Evolutionary conservation across 2,888 invertebrate species (phyloP).

Genomic region (Scelioninae gen. 2): DNA sequence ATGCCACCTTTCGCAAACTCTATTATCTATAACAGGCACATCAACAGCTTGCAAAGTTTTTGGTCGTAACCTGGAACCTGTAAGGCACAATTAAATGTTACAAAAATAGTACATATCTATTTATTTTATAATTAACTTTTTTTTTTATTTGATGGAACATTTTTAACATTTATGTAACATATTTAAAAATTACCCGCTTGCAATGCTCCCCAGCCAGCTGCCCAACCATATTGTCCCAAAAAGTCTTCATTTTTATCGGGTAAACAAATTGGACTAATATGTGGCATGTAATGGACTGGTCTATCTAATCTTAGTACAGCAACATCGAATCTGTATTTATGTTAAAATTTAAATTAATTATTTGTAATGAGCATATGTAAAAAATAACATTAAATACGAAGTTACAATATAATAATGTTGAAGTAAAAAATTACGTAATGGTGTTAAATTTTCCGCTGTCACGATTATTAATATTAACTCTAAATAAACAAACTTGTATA

Average conservation of each 20-base stretch:
- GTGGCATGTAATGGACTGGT: slow-evolving; percentile 92
- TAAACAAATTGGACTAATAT: slow-evolving; percentile 93
- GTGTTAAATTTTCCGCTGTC: too few species aligned
- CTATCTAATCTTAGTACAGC: slow-evolving; percentile 91
- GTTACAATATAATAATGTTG: too few species aligned
- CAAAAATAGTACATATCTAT: too few species aligned
- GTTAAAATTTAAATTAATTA: too few species aligned
- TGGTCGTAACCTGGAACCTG: slow-evolving; percentile 90
- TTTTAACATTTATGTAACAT: slow-evolving; percentile 16
- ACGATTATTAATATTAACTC: too few species aligned
- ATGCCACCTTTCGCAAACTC: slow-evolving; percentile 84
- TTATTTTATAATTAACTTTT: too few species aligned
- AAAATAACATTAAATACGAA: too few species aligned
- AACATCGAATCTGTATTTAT: slow-evolving; percentile 85
- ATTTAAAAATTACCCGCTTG: slow-evolving; percentile 76
- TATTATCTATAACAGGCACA: slow-evolving; percentile 94
- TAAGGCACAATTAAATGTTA: slow-evolving; percentile 64
- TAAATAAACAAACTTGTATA: too few species aligned
- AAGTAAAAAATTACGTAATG: too few species aligned
- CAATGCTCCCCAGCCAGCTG: slow-evolving; percentile 95
- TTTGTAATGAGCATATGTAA: too few species aligned
- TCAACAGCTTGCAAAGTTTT: slow-evolving; percentile 94
- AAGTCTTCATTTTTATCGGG: slow-evolving; percentile 93
- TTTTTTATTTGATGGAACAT: slow-evolving; percentile 12
- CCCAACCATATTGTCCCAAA: slow-evolving; percentile 93